Conservation (phyloP, 2,888 invertebrate genomes). For the Labia minor region DNA sequence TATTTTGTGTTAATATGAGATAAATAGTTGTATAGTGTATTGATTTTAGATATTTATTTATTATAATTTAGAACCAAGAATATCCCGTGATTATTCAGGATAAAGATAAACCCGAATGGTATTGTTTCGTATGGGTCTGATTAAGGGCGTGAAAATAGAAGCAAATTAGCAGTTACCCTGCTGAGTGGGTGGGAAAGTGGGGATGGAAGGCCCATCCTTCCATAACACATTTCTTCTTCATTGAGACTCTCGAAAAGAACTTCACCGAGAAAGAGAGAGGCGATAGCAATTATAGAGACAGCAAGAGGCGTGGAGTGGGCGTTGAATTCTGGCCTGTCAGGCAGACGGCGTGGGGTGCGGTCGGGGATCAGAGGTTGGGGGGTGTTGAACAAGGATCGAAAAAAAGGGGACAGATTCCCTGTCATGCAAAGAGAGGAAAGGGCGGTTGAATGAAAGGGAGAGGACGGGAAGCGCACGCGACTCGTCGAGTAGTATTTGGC, state of each 20-base stretch:
- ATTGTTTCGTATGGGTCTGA: too few relatives aligned
- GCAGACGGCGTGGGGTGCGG: not conserved
- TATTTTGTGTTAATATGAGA: too few relatives aligned
- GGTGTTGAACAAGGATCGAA: conserved; percentile 8
- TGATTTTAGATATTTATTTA: too few relatives aligned
- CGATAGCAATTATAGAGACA: not conserved
- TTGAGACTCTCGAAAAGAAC: not conserved
- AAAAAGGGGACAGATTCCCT: not conserved
- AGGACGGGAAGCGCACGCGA: not conserved
- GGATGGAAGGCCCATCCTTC: too few relatives aligned
- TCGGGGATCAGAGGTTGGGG: not conserved
- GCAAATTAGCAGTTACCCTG: too few relatives aligned
- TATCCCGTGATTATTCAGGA: too few relatives aligned
- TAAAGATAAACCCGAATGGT: too few relatives aligned
- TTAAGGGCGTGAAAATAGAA: too few relatives aligned
- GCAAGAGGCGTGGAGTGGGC: not conserved
- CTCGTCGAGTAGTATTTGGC: not conserved
- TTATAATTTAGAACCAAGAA: too few relatives aligned
- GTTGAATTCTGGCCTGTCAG: not conserved
- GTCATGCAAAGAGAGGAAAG: not conserved
- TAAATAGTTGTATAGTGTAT: too few relatives aligned
- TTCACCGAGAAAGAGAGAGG: not conserved
- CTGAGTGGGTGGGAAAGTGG: too few relatives aligned
- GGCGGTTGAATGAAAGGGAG: not conserved
- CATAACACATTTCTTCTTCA: not conserved